Conservation (phyloP, 2,888 invertebrate genomes). For the Serripes groenlandicus region DNA sequence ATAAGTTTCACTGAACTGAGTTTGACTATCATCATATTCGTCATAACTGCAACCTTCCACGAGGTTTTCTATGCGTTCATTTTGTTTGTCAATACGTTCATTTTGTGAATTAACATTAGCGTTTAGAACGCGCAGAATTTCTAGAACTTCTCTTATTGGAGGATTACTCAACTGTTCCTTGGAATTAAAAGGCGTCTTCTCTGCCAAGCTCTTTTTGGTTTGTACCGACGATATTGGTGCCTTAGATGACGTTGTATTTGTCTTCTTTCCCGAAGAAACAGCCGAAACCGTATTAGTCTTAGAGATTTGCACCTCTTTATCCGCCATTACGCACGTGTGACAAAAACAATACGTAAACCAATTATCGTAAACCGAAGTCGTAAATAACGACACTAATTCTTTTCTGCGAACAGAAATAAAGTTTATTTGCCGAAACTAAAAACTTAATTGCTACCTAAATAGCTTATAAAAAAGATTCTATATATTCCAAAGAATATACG, state of each 20-base stretch:
- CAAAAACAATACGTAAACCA: not conserved
- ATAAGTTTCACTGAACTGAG: not conserved
- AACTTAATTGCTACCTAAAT: slow-evolving; percentile 20
- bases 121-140: slow-evolving; percentile 12
- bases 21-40: not conserved
- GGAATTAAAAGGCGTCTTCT: not conserved
- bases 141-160: not conserved
- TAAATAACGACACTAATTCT: not conserved
- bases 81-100: slow-evolving; percentile 23
- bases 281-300: slow-evolving; percentile 20
- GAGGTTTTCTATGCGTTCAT: not conserved
- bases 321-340: slow-evolving; percentile 22
- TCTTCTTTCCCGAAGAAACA: slow-evolving; percentile 15
- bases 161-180: no score
- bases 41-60: not conserved
- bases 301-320: slow-evolving; percentile 26
- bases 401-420: not conserved
- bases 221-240: not conserved
- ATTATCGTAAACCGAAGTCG: slow-evolving; percentile 9
- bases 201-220: not conserved
- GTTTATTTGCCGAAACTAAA: no score
- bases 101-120: slow-evolving; percentile 8
- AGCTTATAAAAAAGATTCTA: slow-evolving; percentile 1
- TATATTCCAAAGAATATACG: slow-evolving; percentile 25
- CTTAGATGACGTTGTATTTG: not conserved